A percentile compares a stretch with the other conserved stretches of the same genome.
phyloP scores from a whole-genome alignment of 2,888 invertebrate species.

The Agrotis ipsilon region DNA sequence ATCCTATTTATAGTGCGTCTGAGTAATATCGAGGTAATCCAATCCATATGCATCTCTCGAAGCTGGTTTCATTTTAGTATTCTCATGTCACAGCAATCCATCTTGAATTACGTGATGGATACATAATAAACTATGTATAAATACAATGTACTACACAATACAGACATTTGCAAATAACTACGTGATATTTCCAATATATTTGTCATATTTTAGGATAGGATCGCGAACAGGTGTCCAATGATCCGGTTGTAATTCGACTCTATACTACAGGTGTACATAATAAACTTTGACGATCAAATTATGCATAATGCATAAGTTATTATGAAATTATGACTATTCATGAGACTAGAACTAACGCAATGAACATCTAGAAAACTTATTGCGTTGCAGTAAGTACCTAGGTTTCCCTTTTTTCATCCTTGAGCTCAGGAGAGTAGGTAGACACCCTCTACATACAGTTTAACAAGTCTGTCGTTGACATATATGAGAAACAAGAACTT shows the following conservation, averaged over 20 bases:
- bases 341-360: slow-evolving; percentile 25
- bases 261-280: slow-evolving; percentile 76
- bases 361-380: neutral
- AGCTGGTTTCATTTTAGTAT: neutral
- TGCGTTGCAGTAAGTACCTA: neutral
- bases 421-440: too few species aligned
- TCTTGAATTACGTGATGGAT: neutral
- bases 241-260: slow-evolving; percentile 78
- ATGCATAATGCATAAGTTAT: slow-evolving; percentile 53
- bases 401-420: too few species aligned
- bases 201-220: slow-evolving; percentile 27
- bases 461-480: too few species aligned
- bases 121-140: neutral
- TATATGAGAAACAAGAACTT: neutral
- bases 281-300: slow-evolving; percentile 42
- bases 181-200: slow-evolving; percentile 9
- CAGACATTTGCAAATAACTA: neutral
- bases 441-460: neutral
- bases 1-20: too few species aligned
- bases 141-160: neutral
- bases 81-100: neutral
- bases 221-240: slow-evolving; percentile 77
- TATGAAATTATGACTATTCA: slow-evolving; percentile 53
- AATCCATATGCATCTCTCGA: too few species aligned
- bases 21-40: too few species aligned